Base-by-base conservation (phyloP, 2,888 invertebrate species). In the Melitaea athalia region DNA sequence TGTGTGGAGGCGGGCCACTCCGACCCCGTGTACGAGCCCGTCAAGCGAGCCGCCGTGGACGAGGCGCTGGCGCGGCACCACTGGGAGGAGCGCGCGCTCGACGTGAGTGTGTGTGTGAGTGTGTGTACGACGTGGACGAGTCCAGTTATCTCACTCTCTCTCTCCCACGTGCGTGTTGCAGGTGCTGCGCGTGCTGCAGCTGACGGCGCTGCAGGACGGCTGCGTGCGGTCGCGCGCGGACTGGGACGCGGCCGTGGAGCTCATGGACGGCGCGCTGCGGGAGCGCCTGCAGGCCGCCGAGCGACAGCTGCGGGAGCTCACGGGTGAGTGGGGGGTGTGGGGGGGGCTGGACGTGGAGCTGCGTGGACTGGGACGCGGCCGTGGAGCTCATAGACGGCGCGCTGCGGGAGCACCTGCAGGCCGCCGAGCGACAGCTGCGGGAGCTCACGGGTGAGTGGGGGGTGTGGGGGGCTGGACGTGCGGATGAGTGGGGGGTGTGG, bases 181-280 rank as follows among this genome's bases (percentile, higher is more conserved):
- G 47, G 47, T 97, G 89, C 88, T 99, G 15, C 93, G 98, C n/a
- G 98, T 99, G 5, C 97, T 99, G 69, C 99, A 99, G 85, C 87
- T 98, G 69, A 99, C 99, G 87, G 97, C 98, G 0, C 89, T 99
- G 31, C 99, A 99, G 84, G 92, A 92, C 82, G 81, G 91, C 12
- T 85, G 85, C 77, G 92, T 92, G 72, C 79, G 84, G 1, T 80
- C 89, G 11, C 85, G 92, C 5, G 81, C 77, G 10, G 89, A 89
- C 74, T 99, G 99, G 99, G 99, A 99, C 90, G 93, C 95, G 45
- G 98, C 99, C 15, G 96, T 98, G 10, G 94, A 95, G 77, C 98
- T 99, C 85, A 94, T 99, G 87, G 98, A 99, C 85, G 93, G 93
- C 0, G 97, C 97, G 0, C 94, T 99, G 0, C 95, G 94, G 78